Evolutionary conservation across 1,140 invertebrate species (phyloP), one percentile per base, ranked within the genome.

Genomic region (Pseudomyrmex flavicornis): DNA sequence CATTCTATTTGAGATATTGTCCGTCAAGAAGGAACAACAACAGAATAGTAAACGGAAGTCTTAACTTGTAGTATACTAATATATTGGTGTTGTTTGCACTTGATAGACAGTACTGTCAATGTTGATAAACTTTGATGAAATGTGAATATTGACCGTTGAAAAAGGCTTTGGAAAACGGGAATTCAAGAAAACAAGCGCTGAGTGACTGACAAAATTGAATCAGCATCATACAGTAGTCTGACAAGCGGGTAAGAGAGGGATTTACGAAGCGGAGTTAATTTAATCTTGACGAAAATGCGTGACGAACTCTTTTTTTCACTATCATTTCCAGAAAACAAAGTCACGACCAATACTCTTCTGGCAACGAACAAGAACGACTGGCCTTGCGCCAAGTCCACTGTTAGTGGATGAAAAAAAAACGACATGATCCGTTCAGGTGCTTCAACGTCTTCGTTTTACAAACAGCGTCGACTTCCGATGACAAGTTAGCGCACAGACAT

Each of bases 361-460:
- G 50, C 82, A 63, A 84, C 59, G 56, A 86, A 86, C 82, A 86
- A 61, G 46, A 35, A 76, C 52, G 63, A 35, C 10, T 84, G 85
- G 79, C 70, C 10, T 13, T n/a, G 35, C 70, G 70, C 79, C 79
- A 82, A 65, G 35, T 61, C 48, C 70, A 56, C 79, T 82, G 48
- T 82, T 50, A 35, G 7, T 66, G 7, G 5, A 15, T 1, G 22
- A 9, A 48, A 35, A 35, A 68, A 66, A 9, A 22, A 48, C 5
- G 35, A 35, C 35, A 13, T n/a, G 70, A 63, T 52, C 26, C 70
- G 79, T 74, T 73, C 59, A 48, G 48, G 12, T 52, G 74, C 72
- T 26, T 82, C 70, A 54, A 54, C 70, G 58, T 75, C 69, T 46
- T 62, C 58, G 70, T 35, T 73, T 74, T 56, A 63, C 79, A 59